phyloP scores from a whole-genome alignment of 2,888 invertebrate genomes.

The Cryptophagus acutangulus region DNA sequence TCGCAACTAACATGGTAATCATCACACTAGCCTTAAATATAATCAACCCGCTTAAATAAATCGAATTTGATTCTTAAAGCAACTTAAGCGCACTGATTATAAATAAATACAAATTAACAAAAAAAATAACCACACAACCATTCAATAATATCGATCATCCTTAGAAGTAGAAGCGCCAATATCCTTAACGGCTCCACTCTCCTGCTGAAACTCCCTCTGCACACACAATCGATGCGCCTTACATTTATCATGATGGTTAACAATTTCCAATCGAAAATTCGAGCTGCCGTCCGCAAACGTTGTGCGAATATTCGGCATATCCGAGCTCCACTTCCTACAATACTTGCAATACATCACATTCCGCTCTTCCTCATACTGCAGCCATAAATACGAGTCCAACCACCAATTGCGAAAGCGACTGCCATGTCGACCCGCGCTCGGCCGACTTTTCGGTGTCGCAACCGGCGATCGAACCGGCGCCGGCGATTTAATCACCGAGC shows the following conservation, averaged over 20 bases:
- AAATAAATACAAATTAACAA: no score
- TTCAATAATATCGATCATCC: no score
- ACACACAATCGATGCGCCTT: constrained; percentile 69
- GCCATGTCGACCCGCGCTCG: constrained; percentile 48
- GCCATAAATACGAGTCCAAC: constrained; percentile 67
- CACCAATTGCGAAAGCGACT: constrained; percentile 65
- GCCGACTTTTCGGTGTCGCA: constrained; percentile 11
- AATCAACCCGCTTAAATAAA: no score
- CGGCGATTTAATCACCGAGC: constrained; percentile 41
- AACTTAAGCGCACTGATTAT: no score
- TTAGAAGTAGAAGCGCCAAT: not conserved
- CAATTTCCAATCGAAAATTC: constrained; percentile 71
- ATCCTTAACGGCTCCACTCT: constrained; percentile 12
- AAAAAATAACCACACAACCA: no score
- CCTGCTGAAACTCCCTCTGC: constrained; percentile 48
- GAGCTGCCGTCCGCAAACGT: constrained; percentile 74
- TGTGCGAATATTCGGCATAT: constrained; percentile 66
- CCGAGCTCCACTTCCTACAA: constrained; percentile 68
- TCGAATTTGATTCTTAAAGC: no score
- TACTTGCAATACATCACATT: constrained; percentile 71
- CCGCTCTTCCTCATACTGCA: constrained; percentile 62
- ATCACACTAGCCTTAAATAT: no score
- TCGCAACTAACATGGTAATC: no score
- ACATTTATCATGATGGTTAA: constrained; percentile 74
- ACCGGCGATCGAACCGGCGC: not conserved